Conservation (phyloP, 2,113 vertebrate species). For the Eretmochelys imbricata region DNA sequence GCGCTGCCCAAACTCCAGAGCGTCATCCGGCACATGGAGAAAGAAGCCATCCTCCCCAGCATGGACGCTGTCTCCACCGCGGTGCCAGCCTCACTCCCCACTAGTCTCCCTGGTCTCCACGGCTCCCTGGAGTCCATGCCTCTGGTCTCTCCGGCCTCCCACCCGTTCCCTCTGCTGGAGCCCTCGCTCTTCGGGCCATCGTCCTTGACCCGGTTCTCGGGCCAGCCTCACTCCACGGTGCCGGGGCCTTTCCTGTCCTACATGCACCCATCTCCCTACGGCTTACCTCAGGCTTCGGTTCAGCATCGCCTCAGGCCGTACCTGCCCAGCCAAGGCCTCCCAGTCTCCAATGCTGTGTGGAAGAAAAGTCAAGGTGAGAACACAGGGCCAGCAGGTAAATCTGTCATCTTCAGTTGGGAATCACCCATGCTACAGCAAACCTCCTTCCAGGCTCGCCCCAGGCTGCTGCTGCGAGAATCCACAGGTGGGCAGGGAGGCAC, state of each 20-base stretch:
- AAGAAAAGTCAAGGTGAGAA: slow-evolving; percentile 91
- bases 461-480: slow-evolving; percentile 31
- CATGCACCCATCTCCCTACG: slow-evolving; percentile 66
- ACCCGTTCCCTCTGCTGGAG: slow-evolving; percentile 69
- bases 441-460: slow-evolving; percentile 12
- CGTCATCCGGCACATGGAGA: slow-evolving; percentile 40
- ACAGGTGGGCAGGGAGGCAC: neutral
- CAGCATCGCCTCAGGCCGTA: slow-evolving; percentile 74
- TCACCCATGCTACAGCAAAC: no score
- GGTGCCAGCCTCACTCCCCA: neutral
- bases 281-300: slow-evolving; percentile 58
- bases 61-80: neutral
- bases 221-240: slow-evolving; percentile 41
- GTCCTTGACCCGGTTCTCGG: slow-evolving; percentile 55
- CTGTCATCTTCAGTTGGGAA: neutral
- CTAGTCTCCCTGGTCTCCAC: slow-evolving; percentile 41
- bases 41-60: neutral
- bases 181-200: slow-evolving; percentile 52
- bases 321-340: slow-evolving; percentile 72
- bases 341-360: slow-evolving; percentile 85
- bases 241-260: slow-evolving; percentile 71
- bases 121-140: slow-evolving; percentile 45
- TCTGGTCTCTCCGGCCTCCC: slow-evolving; percentile 11
- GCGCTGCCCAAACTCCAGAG: slow-evolving; percentile 42
- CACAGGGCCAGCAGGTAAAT: neutral